Conservation (phyloP, 2,888 invertebrate genomes). For the Drosophila ustulata region DNA sequence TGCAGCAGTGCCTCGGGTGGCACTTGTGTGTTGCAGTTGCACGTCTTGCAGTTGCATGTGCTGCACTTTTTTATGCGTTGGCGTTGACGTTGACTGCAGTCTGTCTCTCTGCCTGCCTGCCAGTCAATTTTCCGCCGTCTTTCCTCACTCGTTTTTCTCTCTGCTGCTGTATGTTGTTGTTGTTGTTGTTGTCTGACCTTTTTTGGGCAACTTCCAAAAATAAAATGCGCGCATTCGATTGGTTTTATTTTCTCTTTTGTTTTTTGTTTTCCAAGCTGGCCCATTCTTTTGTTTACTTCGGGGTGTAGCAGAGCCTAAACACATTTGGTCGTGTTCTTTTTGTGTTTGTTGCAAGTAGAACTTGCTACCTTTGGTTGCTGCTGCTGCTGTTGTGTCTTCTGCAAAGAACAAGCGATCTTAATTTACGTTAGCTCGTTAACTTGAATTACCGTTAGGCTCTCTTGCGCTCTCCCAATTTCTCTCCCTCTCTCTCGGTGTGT, state of each 20-base stretch:
- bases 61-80: slow-evolving; percentile 65
- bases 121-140: slow-evolving; percentile 7
- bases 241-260: slow-evolving; percentile 29
- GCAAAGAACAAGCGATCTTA: slow-evolving; percentile 77
- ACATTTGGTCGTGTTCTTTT: slow-evolving; percentile 41
- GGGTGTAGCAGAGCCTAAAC: slow-evolving; percentile 52
- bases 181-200: slow-evolving; percentile 46
- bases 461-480: slow-evolving; percentile 55
- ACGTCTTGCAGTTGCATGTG: slow-evolving; percentile 48
- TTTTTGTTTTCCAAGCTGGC: slow-evolving; percentile 31
- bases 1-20: slow-evolving; percentile 3
- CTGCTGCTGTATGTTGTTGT: neutral
- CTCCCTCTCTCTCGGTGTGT: neutral
- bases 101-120: slow-evolving; percentile 31
- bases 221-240: slow-evolving; percentile 49
- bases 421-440: slow-evolving; percentile 81
- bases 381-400: slow-evolving; percentile 29
- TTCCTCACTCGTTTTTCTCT: too few species aligned
- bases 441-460: slow-evolving; percentile 75
- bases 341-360: slow-evolving; percentile 40
- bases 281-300: slow-evolving; percentile 70
- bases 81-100: slow-evolving; percentile 76
- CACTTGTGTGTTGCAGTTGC: slow-evolving; percentile 44
- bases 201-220: slow-evolving; percentile 62
- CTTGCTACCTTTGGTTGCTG: slow-evolving; percentile 47